Base-by-base conservation (phyloP, 2,797 vertebrate species). In the Malurus splendens region DNA sequence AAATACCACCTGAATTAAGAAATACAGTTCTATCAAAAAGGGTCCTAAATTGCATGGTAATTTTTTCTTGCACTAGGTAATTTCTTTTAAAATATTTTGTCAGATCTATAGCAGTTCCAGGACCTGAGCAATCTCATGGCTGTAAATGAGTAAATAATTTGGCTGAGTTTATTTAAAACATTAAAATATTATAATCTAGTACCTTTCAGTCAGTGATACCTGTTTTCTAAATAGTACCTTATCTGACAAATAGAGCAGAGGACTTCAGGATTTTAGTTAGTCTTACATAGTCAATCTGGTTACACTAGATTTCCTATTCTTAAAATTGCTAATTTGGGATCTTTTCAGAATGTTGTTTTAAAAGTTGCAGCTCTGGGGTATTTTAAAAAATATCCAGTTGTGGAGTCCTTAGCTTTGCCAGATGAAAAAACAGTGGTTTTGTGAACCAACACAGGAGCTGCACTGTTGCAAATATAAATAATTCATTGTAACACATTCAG, bases 1-100 rank as follows among this genome's bases (percentile, higher is more conserved):
- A 62, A 8, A 3, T 0, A 0, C 1, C 14, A 27, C 7, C 18
- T 6, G 12, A 44, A 71, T 44, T 12, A 10, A 67, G 32, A 52
- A 42, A 33, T 42, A 36, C 2, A 10, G 1, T 17, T 51, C 6
- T 41, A 9, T 41, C 8, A 9, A 48, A 60, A 74, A 55, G 10
- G 3, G 6, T 47, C 16, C 28, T 25, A 30, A 67, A 25, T 47
- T 23, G 15, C 22, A 3, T 28, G 2, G 2, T 6, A 1, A 12
- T 57, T 61, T 65, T 54, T 82, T 72, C 24, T 74, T 76, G 9
- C 10, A 25, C 27, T 48, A 15, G 2, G 2, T 86, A 44, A 38
- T 55, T 77, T 60, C 1, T 75, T 75, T 41, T 41, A 2, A 56
- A 78, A 18, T 42, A 8, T 36, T 77, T 77, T 74, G 9, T 71